Percentiles rank a stretch among this genome's conserved stretches.
These are phyloP conservation scores for Sebastiscus tertius DNA, from an alignment of 2,797 vertebrate species.

Conservation along the genomic window DNA sequence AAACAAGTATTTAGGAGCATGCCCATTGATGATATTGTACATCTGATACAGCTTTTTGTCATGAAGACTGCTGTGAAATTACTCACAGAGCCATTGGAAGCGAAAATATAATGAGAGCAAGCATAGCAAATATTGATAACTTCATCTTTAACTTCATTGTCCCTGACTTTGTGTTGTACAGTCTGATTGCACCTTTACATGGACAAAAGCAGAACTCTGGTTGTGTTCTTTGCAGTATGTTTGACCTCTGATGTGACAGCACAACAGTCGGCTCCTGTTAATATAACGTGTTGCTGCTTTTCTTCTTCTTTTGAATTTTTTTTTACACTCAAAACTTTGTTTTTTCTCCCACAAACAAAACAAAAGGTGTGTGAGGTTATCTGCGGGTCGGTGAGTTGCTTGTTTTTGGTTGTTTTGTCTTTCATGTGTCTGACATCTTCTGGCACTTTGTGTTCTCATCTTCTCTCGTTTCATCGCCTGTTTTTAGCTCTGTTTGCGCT, in stretches of 20 bases:
- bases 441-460: constrained; percentile 14
- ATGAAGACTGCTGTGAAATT: neutral
- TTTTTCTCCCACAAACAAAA: neutral
- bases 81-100: neutral
- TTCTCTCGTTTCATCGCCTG: neutral
- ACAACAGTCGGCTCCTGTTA: neutral
- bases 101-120: neutral
- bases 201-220: neutral
- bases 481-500: constrained; percentile 14
- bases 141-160: no score
- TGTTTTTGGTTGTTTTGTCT: constrained; percentile 16
- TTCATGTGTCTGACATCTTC: constrained; percentile 22
- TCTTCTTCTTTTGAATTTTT: neutral
- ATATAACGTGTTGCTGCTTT: neutral
- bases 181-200: neutral
- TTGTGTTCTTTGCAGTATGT: neutral
- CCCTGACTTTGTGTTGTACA: neutral
- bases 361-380: constrained; percentile 5
- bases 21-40: no score
- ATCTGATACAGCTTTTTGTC: neutral
- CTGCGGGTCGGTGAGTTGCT: neutral
- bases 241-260: neutral
- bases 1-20: no score
- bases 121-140: neutral
- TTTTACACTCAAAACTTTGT: neutral